phyloP scores from a whole-genome alignment of 2,113 vertebrate genomes.

The Thamnophis sirtalis region DNA sequence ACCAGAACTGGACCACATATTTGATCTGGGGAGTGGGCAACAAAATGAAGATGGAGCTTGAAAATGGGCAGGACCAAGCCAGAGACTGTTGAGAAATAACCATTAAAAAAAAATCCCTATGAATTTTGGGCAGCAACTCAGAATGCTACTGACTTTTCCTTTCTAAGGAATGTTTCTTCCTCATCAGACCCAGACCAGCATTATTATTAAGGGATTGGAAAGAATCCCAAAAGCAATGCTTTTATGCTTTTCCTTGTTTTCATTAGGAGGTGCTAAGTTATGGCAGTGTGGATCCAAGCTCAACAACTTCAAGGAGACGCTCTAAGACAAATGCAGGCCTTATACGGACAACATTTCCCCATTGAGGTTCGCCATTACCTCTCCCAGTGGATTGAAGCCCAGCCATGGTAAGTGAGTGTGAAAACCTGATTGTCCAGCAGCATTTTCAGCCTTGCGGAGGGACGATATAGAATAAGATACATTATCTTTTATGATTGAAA shows the following conservation, averaged over 20 bases:
- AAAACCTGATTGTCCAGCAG: fast-evolving
- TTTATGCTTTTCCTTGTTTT: neutral
- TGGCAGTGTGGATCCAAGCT: conserved; percentile 98
- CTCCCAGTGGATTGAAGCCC: conserved; percentile 93
- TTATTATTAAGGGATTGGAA: neutral
- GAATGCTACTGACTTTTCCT: neutral
- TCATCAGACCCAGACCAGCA: neutral
- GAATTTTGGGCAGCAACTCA: neutral
- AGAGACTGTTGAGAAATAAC: neutral
- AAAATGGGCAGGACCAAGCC: neutral
- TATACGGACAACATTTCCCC: conserved; percentile 96
- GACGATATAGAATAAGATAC: neutral
- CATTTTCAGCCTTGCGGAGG: neutral
- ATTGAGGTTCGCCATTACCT: conserved; percentile 97
- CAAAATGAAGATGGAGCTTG: neutral
- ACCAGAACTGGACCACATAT: neutral
- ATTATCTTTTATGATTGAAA: neutral
- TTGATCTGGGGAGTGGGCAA: neutral
- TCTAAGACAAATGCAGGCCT: conserved; percentile 95
- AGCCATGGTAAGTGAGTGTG: conserved; percentile 80
- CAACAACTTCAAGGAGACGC: conserved; percentile 97
- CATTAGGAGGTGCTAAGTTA: conserved; percentile 75
- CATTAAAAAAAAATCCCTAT: neutral
- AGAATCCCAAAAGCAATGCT: neutral
- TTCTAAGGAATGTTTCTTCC: neutral